These are phyloP conservation scores for Dasyornis broadbenti DNA, from an alignment of 2,113 vertebrate species.

Conservation along the genomic window DNA sequence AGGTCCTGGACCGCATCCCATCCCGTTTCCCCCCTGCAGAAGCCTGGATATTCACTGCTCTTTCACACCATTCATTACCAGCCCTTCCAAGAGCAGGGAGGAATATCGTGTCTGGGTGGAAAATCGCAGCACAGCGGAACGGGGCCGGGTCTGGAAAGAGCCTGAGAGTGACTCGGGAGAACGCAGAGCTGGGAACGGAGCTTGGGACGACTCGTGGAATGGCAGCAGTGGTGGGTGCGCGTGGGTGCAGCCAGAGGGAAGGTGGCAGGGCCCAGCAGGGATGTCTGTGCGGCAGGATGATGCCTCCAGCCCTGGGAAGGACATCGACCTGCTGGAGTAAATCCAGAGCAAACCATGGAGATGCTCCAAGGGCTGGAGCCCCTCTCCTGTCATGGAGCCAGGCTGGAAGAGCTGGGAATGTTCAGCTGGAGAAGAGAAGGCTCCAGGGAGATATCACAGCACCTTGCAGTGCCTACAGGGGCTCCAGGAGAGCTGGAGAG, in stretches of 20 bases:
- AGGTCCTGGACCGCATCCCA: background rate
- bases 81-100: background rate
- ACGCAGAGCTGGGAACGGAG: fast-evolving
- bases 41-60: background rate
- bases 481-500: background rate
- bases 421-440: background rate
- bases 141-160: background rate
- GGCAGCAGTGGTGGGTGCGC: fast-evolving
- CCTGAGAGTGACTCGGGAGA: background rate
- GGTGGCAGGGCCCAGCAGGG: fast-evolving
- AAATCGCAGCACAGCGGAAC: background rate
- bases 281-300: background rate
- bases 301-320: background rate
- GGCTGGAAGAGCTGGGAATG: background rate
- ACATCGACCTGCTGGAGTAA: background rate
- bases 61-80: background rate
- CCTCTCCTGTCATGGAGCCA: background rate
- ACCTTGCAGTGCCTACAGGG: background rate
- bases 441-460: background rate
- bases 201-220: fast-evolving
- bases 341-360: background rate
- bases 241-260: background rate
- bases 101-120: background rate
- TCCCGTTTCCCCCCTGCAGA: background rate
- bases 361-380: background rate